phyloP scores from a whole-genome alignment of 23 tunicate species.

The Botrylloides violaceus region DNA sequence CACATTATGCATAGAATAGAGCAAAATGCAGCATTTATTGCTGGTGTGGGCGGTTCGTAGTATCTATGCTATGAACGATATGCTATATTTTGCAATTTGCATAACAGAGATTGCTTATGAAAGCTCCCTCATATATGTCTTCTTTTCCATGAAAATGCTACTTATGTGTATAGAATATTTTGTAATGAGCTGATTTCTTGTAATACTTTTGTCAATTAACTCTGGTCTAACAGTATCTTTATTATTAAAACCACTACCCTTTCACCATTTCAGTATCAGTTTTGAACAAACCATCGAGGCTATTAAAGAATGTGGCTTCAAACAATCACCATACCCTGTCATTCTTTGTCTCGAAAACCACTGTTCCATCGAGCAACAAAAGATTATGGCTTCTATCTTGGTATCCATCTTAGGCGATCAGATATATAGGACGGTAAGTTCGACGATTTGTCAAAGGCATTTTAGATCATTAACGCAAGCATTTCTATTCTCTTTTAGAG shows the following conservation, averaged over 20 bases:
- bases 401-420: conserved; percentile 43
- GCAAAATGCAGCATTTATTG: too few relatives aligned
- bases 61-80: too few relatives aligned
- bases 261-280: conserved; percentile 32
- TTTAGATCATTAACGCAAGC: background rate
- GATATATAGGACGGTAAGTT: conserved; percentile 36
- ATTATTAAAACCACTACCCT: background rate
- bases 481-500: background rate
- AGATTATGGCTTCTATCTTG: conserved; percentile 34
- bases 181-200: too few relatives aligned
- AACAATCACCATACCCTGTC: conserved; percentile 78
- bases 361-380: conserved; percentile 72
- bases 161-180: too few relatives aligned
- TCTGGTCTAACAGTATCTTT: too few relatives aligned
- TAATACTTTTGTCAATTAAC: too few relatives aligned
- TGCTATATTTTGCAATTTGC: too few relatives aligned
- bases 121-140: too few relatives aligned
- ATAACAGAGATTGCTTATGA: too few relatives aligned
- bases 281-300: conserved; percentile 75
- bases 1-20: too few relatives aligned
- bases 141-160: too few relatives aligned
- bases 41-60: too few relatives aligned
- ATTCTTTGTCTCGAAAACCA: conserved; percentile 87
- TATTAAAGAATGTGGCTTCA: conserved; percentile 75
- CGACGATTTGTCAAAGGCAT: background rate